Base-by-base conservation (phyloP, 1,140 invertebrate genomes). In the Tetragnatha versicolor region DNA sequence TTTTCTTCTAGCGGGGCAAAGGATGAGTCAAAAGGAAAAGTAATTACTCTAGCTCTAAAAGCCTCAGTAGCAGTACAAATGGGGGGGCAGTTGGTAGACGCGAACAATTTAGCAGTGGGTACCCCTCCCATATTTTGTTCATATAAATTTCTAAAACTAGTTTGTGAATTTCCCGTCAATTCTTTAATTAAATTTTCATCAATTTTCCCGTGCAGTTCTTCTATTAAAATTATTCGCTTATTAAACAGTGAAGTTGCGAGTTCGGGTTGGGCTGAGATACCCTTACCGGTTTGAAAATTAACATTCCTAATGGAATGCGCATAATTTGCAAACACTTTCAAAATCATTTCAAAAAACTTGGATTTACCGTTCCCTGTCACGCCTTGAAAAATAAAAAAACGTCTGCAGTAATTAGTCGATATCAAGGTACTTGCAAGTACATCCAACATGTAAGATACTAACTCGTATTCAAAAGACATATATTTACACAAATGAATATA, bases 91-190 rank as follows among this genome's bases (percentile, higher is more conserved):
- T 68, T 68, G 27, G 63, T 68, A 4, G 63, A 68, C 27, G 63
- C 63, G 31, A 68, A 31, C 9, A 68, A 25, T 68, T 68, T 68
- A 6, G 63, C 63, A 7, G 63, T 49, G 12, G 63, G 63, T 12
- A 17, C 5, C 17, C 63, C 63, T 4, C 63, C 45, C 25, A 31
- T 31, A 29, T 68, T 68, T 31, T 45, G 22, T 2, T 68, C 39
- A 31, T 68, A 68, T 31, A 68, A 68, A 31, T 45, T 68, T 68
- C 63, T 45, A 45, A 45, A 68, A 68, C 63, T 68, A 3, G 45
- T 49, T 31, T 68, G 39, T 47, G 63, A 68, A 47, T 49, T 31
- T 31, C 63, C 63, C 2, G 63, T 68, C 22, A 68, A 31, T 31
- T 68, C 63, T 49, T 68, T 68, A 3, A 68, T 9, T 29, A 68